phyloP scores from a whole-genome alignment of 2,888 invertebrate genomes.

The Catocala nupta region DNA sequence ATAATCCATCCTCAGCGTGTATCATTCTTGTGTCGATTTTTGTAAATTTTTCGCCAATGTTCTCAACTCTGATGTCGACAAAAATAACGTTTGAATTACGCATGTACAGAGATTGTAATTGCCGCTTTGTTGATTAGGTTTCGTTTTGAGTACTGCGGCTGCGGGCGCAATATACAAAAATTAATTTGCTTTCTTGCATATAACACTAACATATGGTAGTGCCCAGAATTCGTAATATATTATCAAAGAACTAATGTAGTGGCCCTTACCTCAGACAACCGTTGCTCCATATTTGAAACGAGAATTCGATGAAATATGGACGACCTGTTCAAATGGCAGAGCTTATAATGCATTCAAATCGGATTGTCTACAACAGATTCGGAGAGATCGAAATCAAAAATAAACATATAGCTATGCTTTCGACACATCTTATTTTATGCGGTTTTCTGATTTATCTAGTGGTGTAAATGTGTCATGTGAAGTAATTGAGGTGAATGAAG shows the following conservation, averaged over 20 bases:
- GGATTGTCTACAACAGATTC: slow-evolving; percentile 6
- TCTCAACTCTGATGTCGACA: slow-evolving; percentile 56
- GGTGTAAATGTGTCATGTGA: too few species aligned
- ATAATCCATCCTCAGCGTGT: slow-evolving; percentile 67
- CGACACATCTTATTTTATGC: too few species aligned
- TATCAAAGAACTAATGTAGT: neutral
- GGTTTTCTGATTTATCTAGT: too few species aligned
- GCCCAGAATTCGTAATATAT: neutral
- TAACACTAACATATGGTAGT: neutral
- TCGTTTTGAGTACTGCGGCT: slow-evolving; percentile 44
- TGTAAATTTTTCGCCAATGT: slow-evolving; percentile 63
- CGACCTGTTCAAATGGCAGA: slow-evolving; percentile 6
- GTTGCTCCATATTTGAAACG: neutral
- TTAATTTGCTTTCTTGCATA: slow-evolving; percentile 32
- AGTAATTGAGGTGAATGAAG: too few species aligned
- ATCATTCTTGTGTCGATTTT: slow-evolving; percentile 63
- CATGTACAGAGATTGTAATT: slow-evolving; percentile 23
- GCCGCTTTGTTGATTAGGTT: slow-evolving; percentile 40
- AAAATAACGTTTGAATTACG: neutral
- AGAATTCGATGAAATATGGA: slow-evolving; percentile 6
- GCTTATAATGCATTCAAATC: slow-evolving; percentile 9
- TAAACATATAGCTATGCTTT: too few species aligned
- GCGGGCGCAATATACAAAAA: slow-evolving; percentile 46
- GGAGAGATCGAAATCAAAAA: neutral
- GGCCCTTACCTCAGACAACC: neutral